Evolutionary conservation across 1,140 invertebrate species (phyloP), one percentile per base, ranked within the genome.

Genomic region (Pseudomyrmex flavicornis): DNA sequence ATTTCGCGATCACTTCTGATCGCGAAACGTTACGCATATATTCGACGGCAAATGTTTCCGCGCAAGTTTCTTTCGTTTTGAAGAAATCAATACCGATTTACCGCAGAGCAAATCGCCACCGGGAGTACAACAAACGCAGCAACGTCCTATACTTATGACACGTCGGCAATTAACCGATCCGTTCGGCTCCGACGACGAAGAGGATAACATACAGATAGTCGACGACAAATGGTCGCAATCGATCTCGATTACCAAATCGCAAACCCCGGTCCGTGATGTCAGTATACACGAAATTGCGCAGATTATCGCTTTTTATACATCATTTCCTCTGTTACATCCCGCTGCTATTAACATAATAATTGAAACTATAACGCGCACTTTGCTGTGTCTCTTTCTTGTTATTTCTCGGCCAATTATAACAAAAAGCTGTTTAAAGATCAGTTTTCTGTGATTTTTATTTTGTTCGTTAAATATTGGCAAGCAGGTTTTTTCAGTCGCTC

Each of bases 111-210:
- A 94, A 88, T 95, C 94, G 58, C 94, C 94, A 70, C 91, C 93
- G 54, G 93, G 92, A 79, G 66, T 84, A 75, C 89, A 90, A 48
- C 93, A 93, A 87, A 90, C 93, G 84, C 90, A 93, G 50, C 94
- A 95, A 84, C 95, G 95, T 88, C 95, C 95, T 59, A 94, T 95
- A 87, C 93, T 98, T 88, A 98, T 98, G 97, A 98, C 97, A 2
- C 95, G 97, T 83, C 96, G 97, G 75, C 97, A 98, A 94, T 95
- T 98, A 75, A 97, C 96, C 15, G 98, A 98, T 95, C 98, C 98
- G 2, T 98, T 98, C 94, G 98, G 97, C 63, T 98, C 97, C 65
- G 97, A 98, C 92, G 97, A 98, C 48, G 98, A 98, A 88, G 97
- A 98, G 70, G 97, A 97, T 91, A 95, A 86, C 90, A 92, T 93